These are phyloP conservation scores for Athripsodes cinereus DNA, from an alignment of 2,888 invertebrate species.

Conservation along the genomic window DNA sequence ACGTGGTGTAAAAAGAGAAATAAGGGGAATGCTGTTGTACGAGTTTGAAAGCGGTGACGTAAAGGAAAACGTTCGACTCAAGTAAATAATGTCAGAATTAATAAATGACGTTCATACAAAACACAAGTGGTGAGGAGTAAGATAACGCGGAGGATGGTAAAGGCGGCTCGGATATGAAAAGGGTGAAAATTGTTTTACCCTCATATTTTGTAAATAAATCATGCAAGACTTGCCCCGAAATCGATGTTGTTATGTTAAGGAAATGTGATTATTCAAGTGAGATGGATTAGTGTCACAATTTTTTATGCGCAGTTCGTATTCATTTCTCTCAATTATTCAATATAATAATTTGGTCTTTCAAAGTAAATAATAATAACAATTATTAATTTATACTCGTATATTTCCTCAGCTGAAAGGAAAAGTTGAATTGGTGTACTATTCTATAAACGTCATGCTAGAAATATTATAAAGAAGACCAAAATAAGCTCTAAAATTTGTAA, in stretches of 20 bases:
- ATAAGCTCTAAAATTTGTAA: too few species aligned
- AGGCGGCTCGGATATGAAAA: neutral
- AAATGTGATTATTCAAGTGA: neutral
- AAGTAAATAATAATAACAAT: too few species aligned
- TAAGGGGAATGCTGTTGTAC: too few species aligned
- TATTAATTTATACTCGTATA: too few species aligned
- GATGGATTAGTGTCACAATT: neutral
- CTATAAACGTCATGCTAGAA: too few species aligned
- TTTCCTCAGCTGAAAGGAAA: too few species aligned
- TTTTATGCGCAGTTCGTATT: too few species aligned
- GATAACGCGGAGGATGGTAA: neutral
- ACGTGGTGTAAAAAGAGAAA: too few species aligned
- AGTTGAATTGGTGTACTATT: too few species aligned
- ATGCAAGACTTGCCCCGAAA: neutral
- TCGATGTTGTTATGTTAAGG: neutral
- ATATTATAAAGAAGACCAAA: too few species aligned
- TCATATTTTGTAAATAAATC: neutral
- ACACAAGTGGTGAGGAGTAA: neutral
- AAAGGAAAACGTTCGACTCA: neutral
- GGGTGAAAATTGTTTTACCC: neutral
- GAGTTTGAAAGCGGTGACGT: neutral
- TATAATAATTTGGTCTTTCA: too few species aligned
- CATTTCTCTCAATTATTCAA: too few species aligned
- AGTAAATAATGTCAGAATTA: neutral
- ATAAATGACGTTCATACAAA: conserved; percentile 2